These are phyloP conservation scores for Chiloscyllium plagiosum DNA, from an alignment of 2,113 vertebrate genomes.

Conservation along the genomic window DNA sequence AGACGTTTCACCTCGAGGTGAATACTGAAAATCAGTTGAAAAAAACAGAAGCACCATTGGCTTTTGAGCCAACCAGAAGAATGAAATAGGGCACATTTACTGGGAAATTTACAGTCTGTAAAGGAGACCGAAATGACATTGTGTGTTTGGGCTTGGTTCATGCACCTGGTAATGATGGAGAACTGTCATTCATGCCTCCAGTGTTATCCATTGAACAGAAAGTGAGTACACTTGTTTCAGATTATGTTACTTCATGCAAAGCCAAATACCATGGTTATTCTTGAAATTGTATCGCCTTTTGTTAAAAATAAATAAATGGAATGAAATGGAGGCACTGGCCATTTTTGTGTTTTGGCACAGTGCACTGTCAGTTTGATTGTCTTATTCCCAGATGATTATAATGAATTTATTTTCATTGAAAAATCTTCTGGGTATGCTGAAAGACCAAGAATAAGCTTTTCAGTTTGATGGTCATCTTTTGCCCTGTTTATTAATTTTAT, in stretches of 20 bases:
- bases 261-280: not conserved
- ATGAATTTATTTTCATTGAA: not conserved
- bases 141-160: not conserved
- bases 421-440: not conserved
- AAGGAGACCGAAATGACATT: not conserved
- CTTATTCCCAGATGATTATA: not conserved
- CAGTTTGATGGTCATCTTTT: not conserved
- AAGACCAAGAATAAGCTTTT: not conserved
- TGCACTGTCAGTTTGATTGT: not conserved
- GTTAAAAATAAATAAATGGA: not conserved
- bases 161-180: not conserved
- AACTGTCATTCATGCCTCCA: not conserved
- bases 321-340: not conserved
- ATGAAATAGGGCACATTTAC: not conserved
- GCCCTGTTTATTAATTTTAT: conserved; percentile 1
- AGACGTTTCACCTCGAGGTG: not conserved
- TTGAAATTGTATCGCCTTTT: not conserved
- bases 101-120: not conserved
- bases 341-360: not conserved
- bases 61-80: not conserved
- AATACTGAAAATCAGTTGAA: not conserved
- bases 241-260: not conserved
- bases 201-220: not conserved
- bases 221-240: not conserved
- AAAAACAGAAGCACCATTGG: not conserved